Conservation (phyloP, 1,140 invertebrate species). For the Lerema accius region DNA sequence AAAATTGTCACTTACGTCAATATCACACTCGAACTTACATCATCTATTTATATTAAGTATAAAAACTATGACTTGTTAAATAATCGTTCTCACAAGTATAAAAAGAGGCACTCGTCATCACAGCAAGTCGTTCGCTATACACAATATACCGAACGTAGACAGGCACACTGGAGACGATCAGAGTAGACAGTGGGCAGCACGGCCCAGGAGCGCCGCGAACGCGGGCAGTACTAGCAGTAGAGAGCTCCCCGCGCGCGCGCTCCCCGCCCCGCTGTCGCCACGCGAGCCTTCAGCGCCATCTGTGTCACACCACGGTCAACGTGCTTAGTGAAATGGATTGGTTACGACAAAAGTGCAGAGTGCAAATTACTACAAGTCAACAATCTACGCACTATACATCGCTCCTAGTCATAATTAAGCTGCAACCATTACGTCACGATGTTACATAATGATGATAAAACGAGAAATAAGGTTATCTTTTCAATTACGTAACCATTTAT, state of each 20-base stretch:
- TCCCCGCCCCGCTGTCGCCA: constrained; percentile 43
- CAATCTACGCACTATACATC: background rate
- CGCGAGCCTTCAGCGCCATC: constrained; percentile 52
- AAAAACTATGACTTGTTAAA: constrained; percentile 83
- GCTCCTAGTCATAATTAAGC: background rate
- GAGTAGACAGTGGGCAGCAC: constrained; percentile 47
- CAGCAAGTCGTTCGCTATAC: constrained; percentile 74
- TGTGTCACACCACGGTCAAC: constrained; percentile 41
- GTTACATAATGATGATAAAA: too few relatives aligned
- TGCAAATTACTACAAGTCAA: constrained; percentile 12
- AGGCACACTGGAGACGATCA: constrained; percentile 69
- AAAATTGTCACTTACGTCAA: constrained; percentile 78
- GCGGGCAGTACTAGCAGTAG: constrained; percentile 20
- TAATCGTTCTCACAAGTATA: constrained; percentile 77
- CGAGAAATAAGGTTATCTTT: too few relatives aligned
- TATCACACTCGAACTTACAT: constrained; percentile 82
- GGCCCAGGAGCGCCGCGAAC: constrained; percentile 35
- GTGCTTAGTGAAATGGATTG: constrained; percentile 22
- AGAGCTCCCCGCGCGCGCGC: background rate
- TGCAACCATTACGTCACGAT: too few relatives aligned
- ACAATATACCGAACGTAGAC: constrained; percentile 73
- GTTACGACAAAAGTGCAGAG: constrained; percentile 21
- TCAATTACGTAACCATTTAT: too few relatives aligned
- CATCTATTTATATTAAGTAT: constrained; percentile 82
- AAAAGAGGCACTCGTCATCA: constrained; percentile 73